Conservation (phyloP, 2,113 vertebrate species). For the Erythrocercus mccallii region DNA sequence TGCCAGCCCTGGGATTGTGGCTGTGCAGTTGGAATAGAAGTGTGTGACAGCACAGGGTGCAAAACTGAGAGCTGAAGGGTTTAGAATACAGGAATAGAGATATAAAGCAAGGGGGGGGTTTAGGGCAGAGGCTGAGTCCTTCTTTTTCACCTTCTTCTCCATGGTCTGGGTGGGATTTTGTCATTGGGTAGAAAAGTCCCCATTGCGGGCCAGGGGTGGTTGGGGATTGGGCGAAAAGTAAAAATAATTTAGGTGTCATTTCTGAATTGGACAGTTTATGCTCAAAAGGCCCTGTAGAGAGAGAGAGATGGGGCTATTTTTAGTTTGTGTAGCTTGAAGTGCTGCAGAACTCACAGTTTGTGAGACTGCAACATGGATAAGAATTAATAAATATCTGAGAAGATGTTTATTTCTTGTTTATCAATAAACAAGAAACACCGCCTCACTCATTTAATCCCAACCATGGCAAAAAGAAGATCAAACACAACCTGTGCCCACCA, state of each 20-base stretch:
- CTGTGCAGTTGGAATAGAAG: not conserved
- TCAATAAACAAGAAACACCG: not conserved
- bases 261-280: not conserved
- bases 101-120: not conserved
- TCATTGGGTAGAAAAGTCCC: not conserved
- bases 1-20: not conserved
- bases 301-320: not conserved
- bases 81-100: not conserved
- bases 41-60: not conserved
- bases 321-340: not conserved
- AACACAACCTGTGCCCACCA: not conserved
- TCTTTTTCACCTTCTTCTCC: not conserved
- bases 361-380: not conserved
- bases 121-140: not conserved
- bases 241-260: not conserved
- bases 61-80: not conserved
- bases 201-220: not conserved
- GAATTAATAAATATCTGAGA: not conserved
- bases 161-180: not conserved
- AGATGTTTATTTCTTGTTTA: not conserved
- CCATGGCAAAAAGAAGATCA: not conserved
- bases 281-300: not conserved
- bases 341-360: not conserved
- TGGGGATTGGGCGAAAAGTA: not conserved
- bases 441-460: too few species aligned